Base-by-base conservation (phyloP, 2,797 vertebrate genomes). In the Hypotaenidia philippensis region DNA sequence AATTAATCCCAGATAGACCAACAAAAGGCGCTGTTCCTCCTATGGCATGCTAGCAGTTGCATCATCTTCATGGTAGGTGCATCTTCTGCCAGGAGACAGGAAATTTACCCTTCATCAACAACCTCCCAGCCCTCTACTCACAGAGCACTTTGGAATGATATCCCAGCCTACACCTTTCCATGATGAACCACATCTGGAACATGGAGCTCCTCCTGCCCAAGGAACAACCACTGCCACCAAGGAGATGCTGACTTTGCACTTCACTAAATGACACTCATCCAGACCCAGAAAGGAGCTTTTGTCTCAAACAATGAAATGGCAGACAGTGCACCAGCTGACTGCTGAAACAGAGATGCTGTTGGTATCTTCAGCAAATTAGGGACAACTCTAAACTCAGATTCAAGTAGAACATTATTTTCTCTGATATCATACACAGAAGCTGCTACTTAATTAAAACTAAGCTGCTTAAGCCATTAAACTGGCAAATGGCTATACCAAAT, bases 391-490 rank as follows among this genome's bases (percentile, higher is more conserved):
- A 94, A 61, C 68, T 89, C 65, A 26, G 83, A 81, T 85, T 89
- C 68, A 89, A 92, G 86, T 13, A 64, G 74, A 94, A 72, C 78
- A 74, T 80, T 89, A 87, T 87, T 92, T 96, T 83, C 80, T 52
- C 90, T 60, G 68, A 7, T 93, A 94, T 79, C 74, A 93, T 49
- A 85, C 66, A 83, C 80, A 85, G 86, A 96, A 96, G 90, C 86
- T 93, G 75, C 86, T 87, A 81, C 85, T 97, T 95, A 97, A 96
- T 95, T 96, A 96, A 96, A 96, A 82, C 83, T 92, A 94, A 97
- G 94, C 92, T 85, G 95, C 93, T 95, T 96, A 96, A 96, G 94
- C 93, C 83, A 94, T 84, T 96, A 92, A 92, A 94, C 86, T 94
- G 96, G 96, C 93, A 96, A 97, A 96, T 40, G 92, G 83, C 90